Evolutionary conservation across 2,113 vertebrate species (phyloP), one percentile per base, ranked within the genome.

Genomic region (Microcebus griseorufus): DNA sequence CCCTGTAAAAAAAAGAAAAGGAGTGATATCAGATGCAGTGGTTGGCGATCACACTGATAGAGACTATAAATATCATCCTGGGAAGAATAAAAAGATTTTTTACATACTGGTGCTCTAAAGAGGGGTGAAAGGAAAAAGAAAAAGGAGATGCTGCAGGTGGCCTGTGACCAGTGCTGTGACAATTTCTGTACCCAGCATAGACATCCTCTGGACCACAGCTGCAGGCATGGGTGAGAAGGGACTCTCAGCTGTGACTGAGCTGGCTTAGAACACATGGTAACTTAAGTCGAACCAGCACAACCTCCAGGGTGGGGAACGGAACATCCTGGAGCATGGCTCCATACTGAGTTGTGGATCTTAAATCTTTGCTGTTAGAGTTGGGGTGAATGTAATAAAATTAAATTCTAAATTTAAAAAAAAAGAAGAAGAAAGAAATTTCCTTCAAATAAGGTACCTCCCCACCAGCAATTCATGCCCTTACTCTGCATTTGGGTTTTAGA

Each of bases 131-230:
- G 97, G 99, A 99, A 97, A 97, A 99, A 98, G 97, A 99, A 99
- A 97, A 99, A 99, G 95, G 99, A 99, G 98, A 99, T 99, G 99
- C 99, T 99, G 55, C 98, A 98, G 83, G 98, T 99, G 82, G 95
- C 98, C 10, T 99, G 99, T 96, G 99, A 99, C 7, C 99, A 99
- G 90, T 99, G 99, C 39, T 97, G 93, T 55, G 97, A 98, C 95
- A 99, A 99, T 97, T 99, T 99, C 98, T 99, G 99, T 98, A 98
- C 99, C 82, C 99, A 99, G 89, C 99, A 99, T 87, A 98, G 99
- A 45, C 99, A 99, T 90, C 99, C 99, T 11, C 97, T 99, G 98
- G 99, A 99, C 96, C 99, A 99, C 0, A 97, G 98, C 76, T 99
- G 99, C 98, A 98, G 96, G 58, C 98, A 98, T 32, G 98, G 97